A percentile compares a stretch with the other conserved stretches of the same genome.
Conservation (phyloP, 2,113 vertebrate species). For the Rhinoderma darwinii region DNA sequence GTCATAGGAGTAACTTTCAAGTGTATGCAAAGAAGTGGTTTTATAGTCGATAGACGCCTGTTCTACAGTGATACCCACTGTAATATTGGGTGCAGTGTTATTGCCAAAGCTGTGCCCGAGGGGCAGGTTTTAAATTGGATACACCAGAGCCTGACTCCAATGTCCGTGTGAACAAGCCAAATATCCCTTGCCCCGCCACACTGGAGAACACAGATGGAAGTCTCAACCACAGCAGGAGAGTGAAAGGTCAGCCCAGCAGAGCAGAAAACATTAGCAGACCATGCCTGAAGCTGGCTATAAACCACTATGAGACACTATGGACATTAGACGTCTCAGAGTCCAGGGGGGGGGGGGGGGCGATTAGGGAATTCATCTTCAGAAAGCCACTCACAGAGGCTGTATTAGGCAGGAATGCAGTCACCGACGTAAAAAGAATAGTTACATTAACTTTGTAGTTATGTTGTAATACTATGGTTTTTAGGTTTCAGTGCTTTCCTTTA, state of each 20-base stretch:
- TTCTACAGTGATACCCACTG: not conserved
- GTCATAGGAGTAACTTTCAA: not conserved
- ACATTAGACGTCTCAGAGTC: constrained; percentile 43
- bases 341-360: constrained; percentile 1
- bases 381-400: constrained; percentile 37
- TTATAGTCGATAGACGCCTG: not conserved
- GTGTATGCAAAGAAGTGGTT: not conserved
- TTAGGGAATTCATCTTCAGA: constrained; percentile 8
- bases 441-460: not conserved
- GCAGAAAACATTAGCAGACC: constrained; percentile 31
- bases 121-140: constrained; percentile 41
- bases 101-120: not conserved
- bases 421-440: not conserved
- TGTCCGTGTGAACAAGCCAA: constrained; percentile 3
- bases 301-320: constrained; percentile 9
- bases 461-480: not conserved
- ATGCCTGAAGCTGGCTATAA: constrained; percentile 49
- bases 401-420: constrained; percentile 15
- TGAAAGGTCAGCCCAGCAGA: constrained; percentile 48
- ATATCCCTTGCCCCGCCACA: constrained; percentile 14
- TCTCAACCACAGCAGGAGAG: constrained; percentile 34
- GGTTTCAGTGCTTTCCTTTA: not conserved
- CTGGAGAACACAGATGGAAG: constrained; percentile 10
- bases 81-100: not conserved
- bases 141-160: constrained; percentile 7